A percentile compares a stretch with the other conserved stretches of the same genome.
Conservation (phyloP, 2,113 vertebrate species). For the Ploceus nigricollis region DNA sequence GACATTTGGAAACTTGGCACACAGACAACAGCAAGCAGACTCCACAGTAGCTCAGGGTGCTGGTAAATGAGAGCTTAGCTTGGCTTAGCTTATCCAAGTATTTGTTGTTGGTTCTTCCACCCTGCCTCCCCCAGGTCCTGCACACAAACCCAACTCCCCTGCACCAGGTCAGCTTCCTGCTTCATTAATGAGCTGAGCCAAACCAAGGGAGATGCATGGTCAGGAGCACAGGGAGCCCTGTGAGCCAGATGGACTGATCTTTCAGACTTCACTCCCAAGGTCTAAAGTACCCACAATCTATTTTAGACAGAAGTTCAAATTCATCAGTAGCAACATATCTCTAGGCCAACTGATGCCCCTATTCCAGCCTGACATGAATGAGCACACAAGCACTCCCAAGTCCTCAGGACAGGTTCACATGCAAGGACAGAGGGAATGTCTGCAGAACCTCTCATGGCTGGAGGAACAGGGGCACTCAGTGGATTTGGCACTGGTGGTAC, state of each 20-base stretch:
- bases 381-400: background rate
- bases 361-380: background rate
- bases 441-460: background rate
- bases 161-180: background rate
- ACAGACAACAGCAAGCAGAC: background rate
- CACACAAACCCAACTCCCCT: background rate
- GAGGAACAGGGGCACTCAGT: background rate
- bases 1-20: constrained; percentile 32
- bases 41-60: background rate
- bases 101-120: background rate
- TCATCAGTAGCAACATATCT: background rate
- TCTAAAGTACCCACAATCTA: background rate
- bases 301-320: background rate
- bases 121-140: background rate
- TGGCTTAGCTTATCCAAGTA: background rate
- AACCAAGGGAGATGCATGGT: background rate
- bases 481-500: background rate
- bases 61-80: background rate
- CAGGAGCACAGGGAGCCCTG: background rate
- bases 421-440: background rate
- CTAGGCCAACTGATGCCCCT: background rate
- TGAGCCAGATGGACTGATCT: background rate
- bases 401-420: background rate
- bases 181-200: background rate
- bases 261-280: background rate